A percentile compares a stretch with the other conserved stretches of the same genome.
These are phyloP conservation scores for Sitobion miscanthi DNA, from an alignment of 1,140 invertebrate genomes.

Conservation along the genomic window DNA sequence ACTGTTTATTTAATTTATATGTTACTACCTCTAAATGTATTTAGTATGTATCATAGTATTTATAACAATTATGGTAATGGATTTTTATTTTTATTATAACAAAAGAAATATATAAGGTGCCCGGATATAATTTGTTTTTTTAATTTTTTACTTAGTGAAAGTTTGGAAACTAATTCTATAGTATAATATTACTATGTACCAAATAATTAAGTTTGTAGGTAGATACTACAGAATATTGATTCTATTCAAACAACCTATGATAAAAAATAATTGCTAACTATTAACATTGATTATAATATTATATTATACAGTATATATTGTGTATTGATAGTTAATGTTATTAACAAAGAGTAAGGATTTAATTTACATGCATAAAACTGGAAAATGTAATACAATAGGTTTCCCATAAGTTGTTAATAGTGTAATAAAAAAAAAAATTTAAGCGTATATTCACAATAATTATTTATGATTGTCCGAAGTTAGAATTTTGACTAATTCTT, in stretches of 20 bases:
- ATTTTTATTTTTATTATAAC: constrained; percentile 41
- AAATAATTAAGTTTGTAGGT: not conserved
- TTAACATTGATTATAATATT: too few relatives aligned
- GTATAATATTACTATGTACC: not conserved
- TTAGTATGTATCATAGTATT: constrained; percentile 34
- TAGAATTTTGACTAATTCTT: too few relatives aligned
- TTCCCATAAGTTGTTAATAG: too few relatives aligned
- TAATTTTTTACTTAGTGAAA: not conserved
- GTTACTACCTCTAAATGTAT: constrained; percentile 37
- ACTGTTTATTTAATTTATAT: constrained; percentile 16
- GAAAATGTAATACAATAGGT: not conserved
- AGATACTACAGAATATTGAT: not conserved
- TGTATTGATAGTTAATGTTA: not conserved
- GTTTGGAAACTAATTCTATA: constrained; percentile 4
- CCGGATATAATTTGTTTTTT: constrained; percentile 38
- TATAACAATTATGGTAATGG: constrained; percentile 42
- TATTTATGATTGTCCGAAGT: too few relatives aligned
- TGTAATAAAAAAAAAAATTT: too few relatives aligned
- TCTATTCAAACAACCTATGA: not conserved
- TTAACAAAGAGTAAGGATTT: not conserved
- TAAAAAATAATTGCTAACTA: not conserved
- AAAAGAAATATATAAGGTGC: constrained; percentile 36
- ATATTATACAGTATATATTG: not conserved
- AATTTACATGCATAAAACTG: not conserved
- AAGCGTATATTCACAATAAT: not conserved